A percentile compares a stretch with the other conserved stretches of the same genome.
Evolutionary conservation across 2,797 vertebrate species (phyloP).

Genomic region (Poeciliopsis infans): DNA sequence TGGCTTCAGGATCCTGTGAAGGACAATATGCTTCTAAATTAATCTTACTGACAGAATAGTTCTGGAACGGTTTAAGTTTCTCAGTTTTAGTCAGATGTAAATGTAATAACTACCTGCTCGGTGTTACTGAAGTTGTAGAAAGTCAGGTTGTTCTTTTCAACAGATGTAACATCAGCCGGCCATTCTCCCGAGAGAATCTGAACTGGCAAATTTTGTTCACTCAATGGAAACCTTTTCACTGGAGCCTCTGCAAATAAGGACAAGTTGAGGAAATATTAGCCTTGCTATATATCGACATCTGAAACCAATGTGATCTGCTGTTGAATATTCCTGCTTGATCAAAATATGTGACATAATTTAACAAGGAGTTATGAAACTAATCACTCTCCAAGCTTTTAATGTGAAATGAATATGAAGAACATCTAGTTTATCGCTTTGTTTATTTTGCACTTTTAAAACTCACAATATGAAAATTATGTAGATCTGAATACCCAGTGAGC

Average conservation of each 20-base stretch:
- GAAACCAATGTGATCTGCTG: neutral
- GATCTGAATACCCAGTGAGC: too few species aligned
- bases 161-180: slow-evolving; percentile 9
- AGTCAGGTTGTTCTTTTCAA: slow-evolving; percentile 29
- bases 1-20: slow-evolving; percentile 26
- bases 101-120: neutral
- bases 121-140: slow-evolving; percentile 35
- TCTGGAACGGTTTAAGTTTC: fast-evolving
- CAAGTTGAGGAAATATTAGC: neutral
- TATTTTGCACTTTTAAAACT: too few species aligned
- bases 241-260: slow-evolving; percentile 30
- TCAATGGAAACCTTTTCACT: neutral
- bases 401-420: neutral
- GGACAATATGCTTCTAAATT: neutral
- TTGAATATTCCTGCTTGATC: too few species aligned
- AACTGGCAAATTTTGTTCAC: neutral
- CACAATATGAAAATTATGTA: too few species aligned
- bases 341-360: neutral
- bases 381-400: neutral
- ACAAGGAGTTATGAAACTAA: neutral
- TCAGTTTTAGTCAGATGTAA: neutral
- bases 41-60: neutral
- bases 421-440: neutral
- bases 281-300: too few species aligned
- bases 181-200: slow-evolving; percentile 20